Percentiles rank a stretch among this genome's conserved stretches.
These are phyloP conservation scores for Andrena cerasifolii DNA, from an alignment of 1,140 invertebrate genomes.

Conservation along the genomic window DNA sequence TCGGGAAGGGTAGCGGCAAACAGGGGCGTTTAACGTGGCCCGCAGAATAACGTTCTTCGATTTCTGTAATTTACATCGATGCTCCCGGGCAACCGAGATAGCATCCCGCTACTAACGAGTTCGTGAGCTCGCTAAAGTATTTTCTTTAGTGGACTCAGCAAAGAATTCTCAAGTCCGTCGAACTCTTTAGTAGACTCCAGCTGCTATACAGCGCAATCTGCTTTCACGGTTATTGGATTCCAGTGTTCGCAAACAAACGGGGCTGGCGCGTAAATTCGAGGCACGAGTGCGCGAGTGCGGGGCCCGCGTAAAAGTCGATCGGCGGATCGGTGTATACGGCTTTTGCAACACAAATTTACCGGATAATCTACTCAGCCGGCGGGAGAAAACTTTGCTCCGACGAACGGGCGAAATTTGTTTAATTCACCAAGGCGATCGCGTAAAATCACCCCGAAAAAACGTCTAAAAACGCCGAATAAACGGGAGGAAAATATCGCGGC, in stretches of 20 bases:
- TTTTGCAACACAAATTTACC: background rate
- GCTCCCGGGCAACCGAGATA: background rate
- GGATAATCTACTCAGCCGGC: background rate
- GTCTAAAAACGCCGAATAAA: background rate
- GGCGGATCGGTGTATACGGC: background rate
- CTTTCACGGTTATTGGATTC: slow-evolving; percentile 57
- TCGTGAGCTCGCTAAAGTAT: slow-evolving; percentile 52
- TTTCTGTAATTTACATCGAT: slow-evolving; percentile 27
- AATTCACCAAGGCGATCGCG: no score
- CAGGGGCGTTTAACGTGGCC: background rate
- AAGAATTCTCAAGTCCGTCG: slow-evolving; percentile 39
- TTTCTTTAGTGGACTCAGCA: slow-evolving; percentile 51
- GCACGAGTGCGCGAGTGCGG: slow-evolving; percentile 5
- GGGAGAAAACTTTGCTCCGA: background rate
- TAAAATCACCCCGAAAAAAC: background rate
- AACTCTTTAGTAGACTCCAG: slow-evolving; percentile 44
- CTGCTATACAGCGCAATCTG: slow-evolving; percentile 36
- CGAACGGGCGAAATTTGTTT: no score
- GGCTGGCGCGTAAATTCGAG: slow-evolving; percentile 24
- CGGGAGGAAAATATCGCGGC: background rate
- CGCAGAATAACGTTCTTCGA: background rate
- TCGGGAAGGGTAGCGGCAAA: slow-evolving; percentile 6
- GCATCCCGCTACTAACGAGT: slow-evolving; percentile 36
- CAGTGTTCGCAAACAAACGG: slow-evolving; percentile 42
- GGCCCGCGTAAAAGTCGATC: slow-evolving; percentile 4